Evolutionary conservation across 2,888 invertebrate genomes (phyloP).

Genomic region (Cryptophagus acutangulus): DNA sequence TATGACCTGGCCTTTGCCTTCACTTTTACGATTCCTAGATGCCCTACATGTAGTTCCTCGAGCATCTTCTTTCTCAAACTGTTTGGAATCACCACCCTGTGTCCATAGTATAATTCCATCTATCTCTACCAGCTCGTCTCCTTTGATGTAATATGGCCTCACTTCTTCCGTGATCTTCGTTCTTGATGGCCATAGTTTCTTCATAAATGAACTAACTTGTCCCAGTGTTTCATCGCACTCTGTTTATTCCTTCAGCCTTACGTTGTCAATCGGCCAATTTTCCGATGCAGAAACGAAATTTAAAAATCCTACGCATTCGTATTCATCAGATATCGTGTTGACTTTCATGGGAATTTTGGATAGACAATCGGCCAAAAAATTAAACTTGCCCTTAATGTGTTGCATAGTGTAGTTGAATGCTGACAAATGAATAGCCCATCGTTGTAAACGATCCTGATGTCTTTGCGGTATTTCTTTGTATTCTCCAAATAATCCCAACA

Average conservation of each 20-base stretch:
- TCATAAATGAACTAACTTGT: background rate
- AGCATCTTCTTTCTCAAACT: slow-evolving; percentile 2
- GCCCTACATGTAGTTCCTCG: background rate
- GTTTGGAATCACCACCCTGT: slow-evolving; percentile 15
- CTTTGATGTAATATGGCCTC: slow-evolving; percentile 4
- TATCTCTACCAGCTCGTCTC: background rate
- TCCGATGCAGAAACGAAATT: slow-evolving; percentile 4
- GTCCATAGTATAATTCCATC: slow-evolving; percentile 4
- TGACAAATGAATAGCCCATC: slow-evolving; percentile 20
- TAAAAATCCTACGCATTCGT: background rate
- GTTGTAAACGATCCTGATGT: slow-evolving; percentile 15
- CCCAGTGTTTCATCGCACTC: background rate
- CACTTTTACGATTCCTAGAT: slow-evolving; percentile 5
- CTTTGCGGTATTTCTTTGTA: slow-evolving; percentile 13
- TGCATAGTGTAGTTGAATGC: slow-evolving; percentile 13
- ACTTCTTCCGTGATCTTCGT: background rate
- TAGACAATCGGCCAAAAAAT: slow-evolving; percentile 15
- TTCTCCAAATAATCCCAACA: slow-evolving; percentile 13
- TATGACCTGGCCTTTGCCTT: slow-evolving; percentile 1
- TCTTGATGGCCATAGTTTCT: slow-evolving; percentile 1
- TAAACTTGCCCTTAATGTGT: slow-evolving; percentile 15
- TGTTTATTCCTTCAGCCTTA: background rate
- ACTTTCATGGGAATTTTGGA: slow-evolving; percentile 11
- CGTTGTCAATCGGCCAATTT: slow-evolving; percentile 6
- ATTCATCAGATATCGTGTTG: slow-evolving; percentile 4